A percentile compares a stretch with the other conserved stretches of the same genome.
These are phyloP conservation scores for Oligia latruncula DNA, from an alignment of 2,888 invertebrate species.

Conservation along the genomic window DNA sequence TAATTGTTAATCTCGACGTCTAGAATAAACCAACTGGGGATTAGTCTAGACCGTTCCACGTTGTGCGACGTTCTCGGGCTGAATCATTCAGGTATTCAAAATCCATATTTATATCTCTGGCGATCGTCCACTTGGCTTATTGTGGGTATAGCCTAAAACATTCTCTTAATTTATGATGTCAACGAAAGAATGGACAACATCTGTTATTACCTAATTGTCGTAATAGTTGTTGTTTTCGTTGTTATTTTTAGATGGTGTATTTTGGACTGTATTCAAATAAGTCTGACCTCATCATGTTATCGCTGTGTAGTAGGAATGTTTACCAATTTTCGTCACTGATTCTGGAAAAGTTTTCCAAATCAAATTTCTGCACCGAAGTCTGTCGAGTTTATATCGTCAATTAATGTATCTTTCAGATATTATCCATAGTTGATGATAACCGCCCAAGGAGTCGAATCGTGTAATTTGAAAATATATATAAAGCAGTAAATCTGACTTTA, in stretches of 20 bases:
- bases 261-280: constrained; percentile 14
- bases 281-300: not conserved
- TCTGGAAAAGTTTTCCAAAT: constrained; percentile 2
- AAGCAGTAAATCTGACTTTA: not conserved
- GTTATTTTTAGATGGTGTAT: constrained; percentile 25
- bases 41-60: constrained; percentile 59
- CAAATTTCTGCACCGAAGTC: not conserved
- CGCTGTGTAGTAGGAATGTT: constrained; percentile 3
- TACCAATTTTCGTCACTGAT: not conserved
- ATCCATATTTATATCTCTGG: constrained; percentile 76
- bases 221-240: constrained; percentile 42
- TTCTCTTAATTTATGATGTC: constrained; percentile 62
- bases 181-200: constrained; percentile 54
- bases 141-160: constrained; percentile 61
- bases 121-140: constrained; percentile 69
- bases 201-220: constrained; percentile 55
- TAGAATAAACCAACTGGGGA: constrained; percentile 64
- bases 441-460: not conserved
- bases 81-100: constrained; percentile 63
- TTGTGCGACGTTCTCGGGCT: constrained; percentile 50
- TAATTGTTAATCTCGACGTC: constrained; percentile 66
- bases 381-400: no score
- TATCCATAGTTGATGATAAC: not conserved
- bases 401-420: not conserved
- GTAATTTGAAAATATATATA: not conserved